Evolutionary conservation across 2,113 vertebrate genomes (phyloP), one percentile per base, ranked within the genome.

Genomic region (Microcebus tavaratra): DNA sequence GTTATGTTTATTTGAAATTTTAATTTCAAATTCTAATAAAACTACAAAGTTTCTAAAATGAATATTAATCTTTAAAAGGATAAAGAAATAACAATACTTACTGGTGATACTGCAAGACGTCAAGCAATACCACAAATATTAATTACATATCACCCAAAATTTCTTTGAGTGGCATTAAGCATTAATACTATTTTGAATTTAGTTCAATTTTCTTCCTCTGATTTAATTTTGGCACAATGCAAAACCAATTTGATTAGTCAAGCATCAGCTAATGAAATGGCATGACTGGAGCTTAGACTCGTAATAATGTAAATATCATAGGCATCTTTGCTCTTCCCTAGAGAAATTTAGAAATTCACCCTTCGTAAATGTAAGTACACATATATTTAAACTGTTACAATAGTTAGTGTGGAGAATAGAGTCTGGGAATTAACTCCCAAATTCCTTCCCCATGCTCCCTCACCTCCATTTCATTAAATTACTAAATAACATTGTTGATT

Each of bases 391-490:
- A 85, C 29, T 92, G 39, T 39, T 72, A 88, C 3, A 73, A 27
- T 53, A 95, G 34, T 61, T 94, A 90, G 10, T 57, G 25, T 50
- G 13, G 63, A 76, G 45, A 88, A 83, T 45, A 57, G 53, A 57
- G 88, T 76, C 80, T 92, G 36, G 70, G 29, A 88, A 94, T 82
- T 88, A 81, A 93, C 63, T 91, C 50, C 12, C 12, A 88, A 97
- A 87, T 88, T 90, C 50, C 59, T 90, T 91, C 85, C n/a, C 53
- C 13, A 50, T 59, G 50, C 23, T 90, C 53, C 75, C 25, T 91
- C n/a, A 61, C 18, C n/a, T 78, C 27, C 78, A 87, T 89, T 96
- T 94, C 68, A 97, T 90, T 96, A 72, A 86, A 93, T 34, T 78
- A 83, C 61, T 73, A 91, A 97, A 53, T 72, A 97, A 61, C 18